phyloP scores from a whole-genome alignment of 1,140 invertebrate species.

The Plutomurus gul region DNA sequence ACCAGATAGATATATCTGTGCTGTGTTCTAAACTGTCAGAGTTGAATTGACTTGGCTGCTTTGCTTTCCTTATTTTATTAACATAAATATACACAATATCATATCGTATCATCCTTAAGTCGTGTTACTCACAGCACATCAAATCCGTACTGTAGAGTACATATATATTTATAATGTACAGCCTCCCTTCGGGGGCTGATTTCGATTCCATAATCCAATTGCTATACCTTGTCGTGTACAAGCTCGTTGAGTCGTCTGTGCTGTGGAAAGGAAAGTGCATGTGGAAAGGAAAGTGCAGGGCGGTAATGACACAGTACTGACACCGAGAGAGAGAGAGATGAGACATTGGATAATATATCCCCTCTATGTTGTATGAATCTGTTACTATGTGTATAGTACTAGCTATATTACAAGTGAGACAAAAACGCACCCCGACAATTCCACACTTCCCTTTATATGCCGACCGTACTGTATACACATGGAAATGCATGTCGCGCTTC shows the following conservation, averaged over 20 bases:
- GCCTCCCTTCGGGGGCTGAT: conserved; percentile 10
- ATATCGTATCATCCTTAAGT: not conserved
- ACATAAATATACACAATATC: too few species aligned
- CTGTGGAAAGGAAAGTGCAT: not conserved
- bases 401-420: too few species aligned
- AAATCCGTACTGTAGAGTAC: not conserved
- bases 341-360: not conserved
- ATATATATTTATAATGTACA: not conserved
- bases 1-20: too few species aligned
- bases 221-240: conserved; percentile 4
- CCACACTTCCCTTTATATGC: not conserved
- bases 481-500: not conserved
- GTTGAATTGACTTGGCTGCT: too few species aligned
- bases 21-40: too few species aligned
- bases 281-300: not conserved
- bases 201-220: conserved; percentile 25
- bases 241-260: not conserved
- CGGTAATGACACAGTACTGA: not conserved
- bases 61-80: not conserved
- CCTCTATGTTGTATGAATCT: too few species aligned
- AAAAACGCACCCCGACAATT: too few species aligned
- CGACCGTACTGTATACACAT: not conserved
- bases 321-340: not conserved
- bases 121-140: not conserved
- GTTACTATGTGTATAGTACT: too few species aligned